These are phyloP conservation scores for Rachycentron canadum DNA, from an alignment of 2,797 vertebrate genomes.

Conservation along the genomic window DNA sequence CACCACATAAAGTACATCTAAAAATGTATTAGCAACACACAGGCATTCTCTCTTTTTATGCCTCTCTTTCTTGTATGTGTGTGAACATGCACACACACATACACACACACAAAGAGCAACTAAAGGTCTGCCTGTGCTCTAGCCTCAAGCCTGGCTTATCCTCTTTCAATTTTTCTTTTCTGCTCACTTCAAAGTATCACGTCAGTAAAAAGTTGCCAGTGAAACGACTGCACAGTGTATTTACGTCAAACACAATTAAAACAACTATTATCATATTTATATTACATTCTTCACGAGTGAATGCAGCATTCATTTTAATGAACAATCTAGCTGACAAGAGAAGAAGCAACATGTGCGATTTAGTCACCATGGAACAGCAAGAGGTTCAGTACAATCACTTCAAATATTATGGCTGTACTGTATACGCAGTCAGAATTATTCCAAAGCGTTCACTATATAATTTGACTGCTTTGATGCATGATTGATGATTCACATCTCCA, in stretches of 20 bases:
- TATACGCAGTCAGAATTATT: neutral
- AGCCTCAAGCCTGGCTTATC: slow-evolving; percentile 55
- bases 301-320: neutral
- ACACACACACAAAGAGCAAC: slow-evolving; percentile 7
- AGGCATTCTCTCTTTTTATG: neutral
- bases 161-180: slow-evolving; percentile 40
- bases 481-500: neutral
- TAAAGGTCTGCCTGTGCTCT: slow-evolving; percentile 57
- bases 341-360: neutral
- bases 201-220: slow-evolving; percentile 28
- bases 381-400: neutral
- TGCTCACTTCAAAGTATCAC: slow-evolving; percentile 51
- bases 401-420: neutral
- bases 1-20: neutral
- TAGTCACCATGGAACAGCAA: neutral
- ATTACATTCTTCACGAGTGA: neutral
- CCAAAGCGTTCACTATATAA: neutral
- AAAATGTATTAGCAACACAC: neutral
- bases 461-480: neutral
- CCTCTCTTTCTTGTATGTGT: neutral
- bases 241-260: slow-evolving; percentile 28
- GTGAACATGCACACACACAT: neutral
- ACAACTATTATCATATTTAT: neutral
- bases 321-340: neutral
- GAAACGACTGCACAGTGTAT: neutral